Percentiles rank a stretch among this genome's conserved stretches.
Conservation (phyloP, 2,888 invertebrate genomes). For the Beris chalybata region DNA sequence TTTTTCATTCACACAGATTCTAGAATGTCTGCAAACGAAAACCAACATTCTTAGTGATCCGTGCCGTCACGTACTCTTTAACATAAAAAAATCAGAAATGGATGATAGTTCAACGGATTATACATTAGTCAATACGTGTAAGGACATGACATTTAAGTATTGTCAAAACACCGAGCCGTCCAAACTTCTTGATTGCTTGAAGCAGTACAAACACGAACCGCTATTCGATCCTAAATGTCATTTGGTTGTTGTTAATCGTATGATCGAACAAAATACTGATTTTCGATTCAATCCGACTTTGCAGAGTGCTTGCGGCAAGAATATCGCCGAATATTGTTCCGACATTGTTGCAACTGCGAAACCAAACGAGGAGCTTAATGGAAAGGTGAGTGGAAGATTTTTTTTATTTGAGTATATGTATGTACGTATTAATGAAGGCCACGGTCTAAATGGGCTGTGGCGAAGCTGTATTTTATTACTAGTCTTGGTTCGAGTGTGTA, state of each 20-base stretch:
- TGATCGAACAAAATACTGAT: conserved; percentile 89
- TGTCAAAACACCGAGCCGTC: conserved; percentile 74
- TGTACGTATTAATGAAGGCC: no score
- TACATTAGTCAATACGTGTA: conserved; percentile 79
- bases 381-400: conserved; percentile 62
- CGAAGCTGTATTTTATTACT: no score
- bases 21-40: conserved; percentile 76
- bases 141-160: conserved; percentile 81
- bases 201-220: conserved; percentile 73
- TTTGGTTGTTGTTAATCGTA: conserved; percentile 79
- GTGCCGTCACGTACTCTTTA: conserved; percentile 83
- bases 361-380: conserved; percentile 76
- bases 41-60: conserved; percentile 65
- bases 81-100: conserved; percentile 82
- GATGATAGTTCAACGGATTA: conserved; percentile 87
- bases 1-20: conserved; percentile 59
- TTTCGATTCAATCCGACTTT: conserved; percentile 86
- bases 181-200: conserved; percentile 75
- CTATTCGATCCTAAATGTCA: conserved; percentile 84
- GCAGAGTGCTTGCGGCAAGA: conserved; percentile 76
- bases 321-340: conserved; percentile 75
- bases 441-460: no score
- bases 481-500: no score
- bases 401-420: neutral
- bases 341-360: conserved; percentile 60